Conservation (phyloP, 2,113 vertebrate species). For the Cnemophilus loriae region DNA sequence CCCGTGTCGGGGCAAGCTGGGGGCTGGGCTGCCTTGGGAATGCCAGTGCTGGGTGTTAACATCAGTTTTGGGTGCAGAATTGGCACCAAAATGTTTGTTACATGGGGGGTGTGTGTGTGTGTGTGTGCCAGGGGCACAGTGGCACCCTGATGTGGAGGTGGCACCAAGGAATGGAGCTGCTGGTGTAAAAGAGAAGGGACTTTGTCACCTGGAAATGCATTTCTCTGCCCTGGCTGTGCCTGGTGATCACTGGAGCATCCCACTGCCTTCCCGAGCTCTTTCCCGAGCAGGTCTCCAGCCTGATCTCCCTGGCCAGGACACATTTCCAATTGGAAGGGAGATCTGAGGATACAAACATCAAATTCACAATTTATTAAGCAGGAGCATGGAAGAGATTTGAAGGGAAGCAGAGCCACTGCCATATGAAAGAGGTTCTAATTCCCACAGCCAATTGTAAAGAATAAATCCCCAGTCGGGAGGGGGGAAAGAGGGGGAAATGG, state of each 20-base stretch:
- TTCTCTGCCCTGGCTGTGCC: neutral
- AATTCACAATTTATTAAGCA: neutral
- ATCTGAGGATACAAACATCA: neutral
- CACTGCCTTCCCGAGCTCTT: neutral
- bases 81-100: neutral
- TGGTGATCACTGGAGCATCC: rapidly evolving
- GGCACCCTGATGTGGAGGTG: neutral
- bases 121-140: neutral
- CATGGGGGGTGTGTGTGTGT: rapidly evolving
- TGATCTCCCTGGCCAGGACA: neutral
- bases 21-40: neutral
- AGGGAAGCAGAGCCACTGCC: neutral
- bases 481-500: neutral
- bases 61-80: neutral
- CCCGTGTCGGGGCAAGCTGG: rapidly evolving
- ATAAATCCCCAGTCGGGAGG: neutral
- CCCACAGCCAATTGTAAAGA: neutral
- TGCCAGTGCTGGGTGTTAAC: neutral
- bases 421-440: neutral
- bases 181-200: neutral
- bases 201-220: neutral
- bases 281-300: neutral
- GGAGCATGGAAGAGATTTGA: neutral
- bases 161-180: neutral
- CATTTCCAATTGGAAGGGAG: neutral